A percentile compares a stretch with the other conserved stretches of the same genome.
phyloP scores from a whole-genome alignment of 1,140 invertebrate genomes.

The Harpegnathos saltator region DNA sequence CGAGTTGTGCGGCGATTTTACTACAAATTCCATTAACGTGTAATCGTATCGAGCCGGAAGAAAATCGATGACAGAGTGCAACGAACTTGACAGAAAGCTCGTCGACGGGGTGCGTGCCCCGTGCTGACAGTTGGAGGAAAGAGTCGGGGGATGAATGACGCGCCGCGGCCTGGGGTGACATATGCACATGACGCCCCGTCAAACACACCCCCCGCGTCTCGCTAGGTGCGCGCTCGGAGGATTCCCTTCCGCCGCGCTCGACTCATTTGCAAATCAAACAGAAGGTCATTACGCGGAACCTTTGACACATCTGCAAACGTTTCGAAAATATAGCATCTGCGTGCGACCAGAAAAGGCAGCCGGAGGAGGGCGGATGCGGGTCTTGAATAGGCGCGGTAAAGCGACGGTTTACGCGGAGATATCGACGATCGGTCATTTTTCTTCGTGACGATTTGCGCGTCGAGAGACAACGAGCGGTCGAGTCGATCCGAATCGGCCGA shows the following conservation, averaged over 20 bases:
- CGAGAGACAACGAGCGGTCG: too few relatives aligned
- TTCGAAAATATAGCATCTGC: conserved; percentile 52
- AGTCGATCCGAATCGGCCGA: too few relatives aligned
- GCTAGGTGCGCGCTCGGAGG: too few relatives aligned
- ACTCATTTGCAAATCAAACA: conserved; percentile 74
- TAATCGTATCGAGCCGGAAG: conserved; percentile 53
- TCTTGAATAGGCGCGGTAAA: neutral
- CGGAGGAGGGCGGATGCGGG: neutral
- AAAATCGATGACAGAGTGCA: conserved; percentile 74
- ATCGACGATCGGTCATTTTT: neutral
- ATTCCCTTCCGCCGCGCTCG: neutral
- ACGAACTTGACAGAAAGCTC: conserved; percentile 73
- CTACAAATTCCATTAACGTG: conserved; percentile 57
- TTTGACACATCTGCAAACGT: conserved; percentile 66
- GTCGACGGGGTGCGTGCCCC: conserved; percentile 40
- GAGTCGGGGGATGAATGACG: conserved; percentile 68
- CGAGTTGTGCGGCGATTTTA: neutral
- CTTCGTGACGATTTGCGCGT: too few relatives aligned
- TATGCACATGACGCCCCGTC: conserved; percentile 73
- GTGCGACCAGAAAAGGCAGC: neutral
- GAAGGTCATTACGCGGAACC: conserved; percentile 66
- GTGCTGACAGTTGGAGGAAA: conserved; percentile 65
- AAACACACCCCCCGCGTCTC: conserved; percentile 57
- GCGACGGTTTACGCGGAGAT: neutral
- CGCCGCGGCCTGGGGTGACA: conserved; percentile 63